Evolutionary conservation across 2,888 invertebrate genomes (phyloP).

Genomic region (Andrena camellia): DNA sequence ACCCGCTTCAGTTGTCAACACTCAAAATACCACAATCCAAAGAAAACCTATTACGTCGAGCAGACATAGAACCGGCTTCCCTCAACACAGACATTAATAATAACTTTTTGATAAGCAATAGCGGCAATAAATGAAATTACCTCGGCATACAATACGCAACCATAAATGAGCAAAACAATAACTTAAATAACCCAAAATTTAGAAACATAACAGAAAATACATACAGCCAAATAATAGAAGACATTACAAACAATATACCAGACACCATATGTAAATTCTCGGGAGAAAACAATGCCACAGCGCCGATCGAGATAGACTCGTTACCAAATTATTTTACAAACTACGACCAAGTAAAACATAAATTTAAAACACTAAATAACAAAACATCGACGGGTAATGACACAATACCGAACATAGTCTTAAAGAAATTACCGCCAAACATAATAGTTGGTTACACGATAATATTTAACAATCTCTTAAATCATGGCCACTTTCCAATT

Average conservation of each 20-base stretch:
- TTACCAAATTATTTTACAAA: conserved; percentile 4
- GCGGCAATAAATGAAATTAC: background rate
- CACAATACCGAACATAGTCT: background rate
- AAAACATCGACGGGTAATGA: conserved; percentile 19
- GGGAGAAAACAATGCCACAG: background rate
- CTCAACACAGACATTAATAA: background rate
- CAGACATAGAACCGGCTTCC: background rate
- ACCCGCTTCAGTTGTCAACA: background rate
- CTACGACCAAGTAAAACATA: background rate
- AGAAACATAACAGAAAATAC: background rate
- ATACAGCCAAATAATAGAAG: background rate
- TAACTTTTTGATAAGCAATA: background rate
- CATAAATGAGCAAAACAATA: background rate
- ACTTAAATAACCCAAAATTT: background rate
- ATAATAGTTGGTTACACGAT: conserved; percentile 1
- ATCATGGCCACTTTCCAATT: conserved; percentile 24
- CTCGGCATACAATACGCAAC: background rate
- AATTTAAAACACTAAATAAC: conserved; percentile 1
- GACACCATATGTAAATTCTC: background rate
- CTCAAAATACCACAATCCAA: background rate
- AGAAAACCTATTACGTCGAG: no score
- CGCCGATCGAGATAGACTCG: background rate
- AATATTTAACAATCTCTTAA: background rate
- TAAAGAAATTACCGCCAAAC: background rate
- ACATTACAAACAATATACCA: background rate